Evolutionary conservation across 2,113 vertebrate genomes (phyloP).

Genomic region (Sebastes fasciatus): DNA sequence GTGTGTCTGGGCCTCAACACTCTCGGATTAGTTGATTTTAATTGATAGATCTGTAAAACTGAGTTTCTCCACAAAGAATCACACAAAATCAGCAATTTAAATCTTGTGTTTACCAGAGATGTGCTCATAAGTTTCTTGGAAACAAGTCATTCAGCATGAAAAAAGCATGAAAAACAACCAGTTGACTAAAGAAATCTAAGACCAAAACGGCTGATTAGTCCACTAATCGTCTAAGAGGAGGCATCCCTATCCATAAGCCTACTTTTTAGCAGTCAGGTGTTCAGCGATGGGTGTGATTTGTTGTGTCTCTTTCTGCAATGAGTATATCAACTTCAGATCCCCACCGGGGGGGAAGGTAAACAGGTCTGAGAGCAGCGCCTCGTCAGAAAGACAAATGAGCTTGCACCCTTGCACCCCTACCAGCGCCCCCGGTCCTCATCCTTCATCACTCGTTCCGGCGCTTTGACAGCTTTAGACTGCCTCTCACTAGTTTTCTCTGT

Average conservation of each 20-base stretch:
- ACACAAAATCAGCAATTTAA: too few relatives aligned
- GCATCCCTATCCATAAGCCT: not conserved
- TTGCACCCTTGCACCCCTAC: slow-evolving; percentile 32
- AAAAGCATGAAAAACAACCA: too few relatives aligned
- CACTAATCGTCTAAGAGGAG: too few relatives aligned
- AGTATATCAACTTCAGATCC: slow-evolving; percentile 39
- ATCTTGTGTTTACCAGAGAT: too few relatives aligned
- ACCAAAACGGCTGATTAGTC: too few relatives aligned
- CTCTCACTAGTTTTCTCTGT: slow-evolving; percentile 44
- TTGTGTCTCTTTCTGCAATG: slow-evolving; percentile 54
- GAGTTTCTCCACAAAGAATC: too few relatives aligned
- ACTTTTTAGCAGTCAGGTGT: slow-evolving; percentile 17
- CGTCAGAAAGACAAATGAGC: slow-evolving; percentile 70
- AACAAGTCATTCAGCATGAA: too few relatives aligned
- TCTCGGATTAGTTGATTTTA: too few relatives aligned
- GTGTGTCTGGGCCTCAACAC: too few relatives aligned
- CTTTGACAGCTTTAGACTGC: slow-evolving; percentile 39
- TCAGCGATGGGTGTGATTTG: slow-evolving; percentile 45
- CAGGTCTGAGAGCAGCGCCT: slow-evolving; percentile 35
- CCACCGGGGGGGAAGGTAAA: slow-evolving; percentile 49
- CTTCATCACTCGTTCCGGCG: slow-evolving; percentile 45
- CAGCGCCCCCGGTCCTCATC: slow-evolving; percentile 50
- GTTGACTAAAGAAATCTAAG: too few relatives aligned
- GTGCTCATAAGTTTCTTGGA: too few relatives aligned
- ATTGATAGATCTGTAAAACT: too few relatives aligned